phyloP scores from a whole-genome alignment of 2,113 vertebrate genomes.

The Pluvianellus socialis region DNA sequence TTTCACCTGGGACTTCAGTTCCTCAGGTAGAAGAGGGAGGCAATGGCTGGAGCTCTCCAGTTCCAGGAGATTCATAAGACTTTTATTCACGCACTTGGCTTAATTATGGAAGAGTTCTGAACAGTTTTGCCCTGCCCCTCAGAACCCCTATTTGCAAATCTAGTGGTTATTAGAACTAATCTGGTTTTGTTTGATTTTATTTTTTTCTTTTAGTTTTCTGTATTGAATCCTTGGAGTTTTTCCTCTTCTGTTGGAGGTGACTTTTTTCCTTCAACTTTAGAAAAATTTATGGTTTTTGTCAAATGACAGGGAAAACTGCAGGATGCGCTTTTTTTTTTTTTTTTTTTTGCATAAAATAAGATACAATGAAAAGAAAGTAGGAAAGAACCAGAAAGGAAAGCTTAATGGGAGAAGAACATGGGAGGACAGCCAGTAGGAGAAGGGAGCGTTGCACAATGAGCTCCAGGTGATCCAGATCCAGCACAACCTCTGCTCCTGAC shows the following conservation, averaged over 20 bases:
- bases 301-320: background rate
- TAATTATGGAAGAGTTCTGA: background rate
- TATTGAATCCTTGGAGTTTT: background rate
- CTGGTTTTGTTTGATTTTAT: background rate
- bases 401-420: background rate
- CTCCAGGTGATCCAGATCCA: background rate
- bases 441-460: background rate
- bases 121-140: background rate
- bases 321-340: no score
- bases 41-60: fast-evolving
- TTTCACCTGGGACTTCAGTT: background rate
- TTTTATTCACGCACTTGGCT: background rate
- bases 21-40: background rate
- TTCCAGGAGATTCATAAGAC: background rate
- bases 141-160: background rate
- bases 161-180: background rate
- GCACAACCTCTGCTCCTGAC: fast-evolving
- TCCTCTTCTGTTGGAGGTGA: background rate
- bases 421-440: background rate
- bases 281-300: background rate
- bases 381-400: background rate
- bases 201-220: background rate
- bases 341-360: background rate
- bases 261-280: background rate
- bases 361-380: background rate